Conservation (phyloP, 2,113 vertebrate genomes). For the Nestor notabilis region DNA sequence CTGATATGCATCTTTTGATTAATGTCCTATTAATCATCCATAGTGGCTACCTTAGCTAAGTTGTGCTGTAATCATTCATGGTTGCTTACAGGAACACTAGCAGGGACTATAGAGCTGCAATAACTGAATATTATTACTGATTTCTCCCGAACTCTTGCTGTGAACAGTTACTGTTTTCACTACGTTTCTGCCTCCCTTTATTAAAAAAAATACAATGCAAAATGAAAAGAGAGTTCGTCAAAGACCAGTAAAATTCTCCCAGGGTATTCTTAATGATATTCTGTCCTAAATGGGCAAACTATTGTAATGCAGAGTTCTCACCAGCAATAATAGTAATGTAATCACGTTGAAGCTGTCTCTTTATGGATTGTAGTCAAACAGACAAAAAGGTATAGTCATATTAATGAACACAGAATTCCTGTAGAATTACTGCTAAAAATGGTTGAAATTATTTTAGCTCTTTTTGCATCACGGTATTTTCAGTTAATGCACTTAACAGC, state of each 20-base stretch:
- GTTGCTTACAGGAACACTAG: slow-evolving; percentile 77
- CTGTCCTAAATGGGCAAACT: slow-evolving; percentile 70
- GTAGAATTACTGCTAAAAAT: slow-evolving; percentile 59
- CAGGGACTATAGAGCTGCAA: slow-evolving; percentile 68
- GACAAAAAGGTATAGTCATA: slow-evolving; percentile 63
- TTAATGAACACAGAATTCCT: slow-evolving; percentile 67
- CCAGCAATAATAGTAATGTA: slow-evolving; percentile 72
- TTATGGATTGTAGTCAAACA: slow-evolving; percentile 66
- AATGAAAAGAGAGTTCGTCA: slow-evolving; percentile 74
- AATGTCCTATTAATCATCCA: slow-evolving; percentile 90
- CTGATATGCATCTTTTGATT: slow-evolving; percentile 96
- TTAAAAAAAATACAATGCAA: slow-evolving; percentile 74
- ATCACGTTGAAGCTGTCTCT: slow-evolving; percentile 67
- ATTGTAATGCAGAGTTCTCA: slow-evolving; percentile 65
- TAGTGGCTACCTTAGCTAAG: slow-evolving; percentile 84
- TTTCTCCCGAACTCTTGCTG: slow-evolving; percentile 76
- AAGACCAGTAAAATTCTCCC: slow-evolving; percentile 68
- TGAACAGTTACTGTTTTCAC: slow-evolving; percentile 79
- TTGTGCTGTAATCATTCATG: slow-evolving; percentile 83
- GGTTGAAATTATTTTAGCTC: slow-evolving; percentile 56
- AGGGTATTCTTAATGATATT: slow-evolving; percentile 76
- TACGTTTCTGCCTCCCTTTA: slow-evolving; percentile 72
- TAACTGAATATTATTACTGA: slow-evolving; percentile 80
- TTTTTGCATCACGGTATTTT: slow-evolving; percentile 64
- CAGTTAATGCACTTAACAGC: slow-evolving; percentile 66